Evolutionary conservation across 2,113 vertebrate genomes (phyloP).

Genomic region (Aptenodytes forsteri): DNA sequence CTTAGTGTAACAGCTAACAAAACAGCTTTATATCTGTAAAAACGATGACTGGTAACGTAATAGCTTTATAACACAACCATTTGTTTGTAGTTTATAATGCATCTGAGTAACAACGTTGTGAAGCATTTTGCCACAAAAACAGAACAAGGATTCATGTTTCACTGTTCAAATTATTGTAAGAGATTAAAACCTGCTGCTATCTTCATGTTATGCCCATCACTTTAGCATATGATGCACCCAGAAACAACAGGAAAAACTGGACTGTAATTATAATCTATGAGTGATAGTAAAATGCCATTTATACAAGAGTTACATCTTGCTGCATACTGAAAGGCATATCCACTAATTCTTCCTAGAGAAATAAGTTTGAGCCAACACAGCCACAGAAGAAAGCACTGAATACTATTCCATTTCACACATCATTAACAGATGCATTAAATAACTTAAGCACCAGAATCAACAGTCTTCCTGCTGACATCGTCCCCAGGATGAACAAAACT

Average conservation of each 20-base stretch:
- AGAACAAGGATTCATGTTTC: neutral
- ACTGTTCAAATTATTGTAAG: neutral
- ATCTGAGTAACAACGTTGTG: neutral
- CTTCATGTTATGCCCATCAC: neutral
- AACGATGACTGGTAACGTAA: neutral
- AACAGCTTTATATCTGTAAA: neutral
- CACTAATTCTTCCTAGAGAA: neutral
- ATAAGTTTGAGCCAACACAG: neutral
- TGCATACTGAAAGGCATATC: neutral
- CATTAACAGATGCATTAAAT: neutral
- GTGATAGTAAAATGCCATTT: neutral
- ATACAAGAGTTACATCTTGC: neutral
- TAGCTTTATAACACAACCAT: neutral
- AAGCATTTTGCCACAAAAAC: neutral
- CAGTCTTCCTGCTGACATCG: neutral
- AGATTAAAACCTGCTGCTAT: neutral
- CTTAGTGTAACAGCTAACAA: neutral
- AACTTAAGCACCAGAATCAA: neutral
- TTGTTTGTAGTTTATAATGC: neutral
- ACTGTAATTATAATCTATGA: neutral
- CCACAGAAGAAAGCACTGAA: neutral
- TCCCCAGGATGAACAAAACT: neutral
- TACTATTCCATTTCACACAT: neutral
- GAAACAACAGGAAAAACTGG: neutral
- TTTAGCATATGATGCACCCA: neutral